A percentile compares a stretch with the other conserved stretches of the same genome.
These are phyloP conservation scores for Tyrannus savana DNA, from an alignment of 2,113 vertebrate species.

Conservation along the genomic window DNA sequence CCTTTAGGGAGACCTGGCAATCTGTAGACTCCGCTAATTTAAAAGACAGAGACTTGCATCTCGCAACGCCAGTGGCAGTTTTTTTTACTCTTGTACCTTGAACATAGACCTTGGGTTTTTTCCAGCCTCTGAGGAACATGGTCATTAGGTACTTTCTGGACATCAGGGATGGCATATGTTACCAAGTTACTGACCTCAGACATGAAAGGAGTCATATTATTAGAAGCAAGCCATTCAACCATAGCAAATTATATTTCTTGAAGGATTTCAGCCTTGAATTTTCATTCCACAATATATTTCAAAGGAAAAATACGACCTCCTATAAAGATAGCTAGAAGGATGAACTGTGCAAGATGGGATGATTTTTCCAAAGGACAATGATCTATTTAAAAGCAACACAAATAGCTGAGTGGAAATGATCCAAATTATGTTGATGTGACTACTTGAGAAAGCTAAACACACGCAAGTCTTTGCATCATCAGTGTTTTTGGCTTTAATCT, in stretches of 20 bases:
- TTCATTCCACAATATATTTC: neutral
- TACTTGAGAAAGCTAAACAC: neutral
- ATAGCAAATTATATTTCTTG: neutral
- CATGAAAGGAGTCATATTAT: neutral
- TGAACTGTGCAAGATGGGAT: neutral
- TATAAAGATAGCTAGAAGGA: neutral
- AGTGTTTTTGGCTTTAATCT: constrained; percentile 12
- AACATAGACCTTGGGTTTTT: neutral
- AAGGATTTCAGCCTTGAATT: constrained; percentile 22
- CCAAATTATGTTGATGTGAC: neutral
- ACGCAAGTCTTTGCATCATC: neutral
- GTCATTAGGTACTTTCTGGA: neutral
- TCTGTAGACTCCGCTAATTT: neutral
- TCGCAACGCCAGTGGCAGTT: neutral
- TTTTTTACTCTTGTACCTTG: neutral
- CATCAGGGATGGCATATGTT: neutral
- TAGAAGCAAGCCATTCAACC: neutral
- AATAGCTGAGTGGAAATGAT: neutral
- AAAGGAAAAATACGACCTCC: neutral
- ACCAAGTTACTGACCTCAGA: constrained; percentile 11
- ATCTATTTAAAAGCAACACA: neutral
- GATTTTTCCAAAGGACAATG: neutral
- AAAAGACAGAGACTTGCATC: neutral
- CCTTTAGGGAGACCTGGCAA: neutral
- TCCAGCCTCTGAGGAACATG: neutral